A percentile compares a stretch with the other conserved stretches of the same genome.
phyloP scores from a whole-genome alignment of 2,888 invertebrate species.

The Dryobota labecula region DNA sequence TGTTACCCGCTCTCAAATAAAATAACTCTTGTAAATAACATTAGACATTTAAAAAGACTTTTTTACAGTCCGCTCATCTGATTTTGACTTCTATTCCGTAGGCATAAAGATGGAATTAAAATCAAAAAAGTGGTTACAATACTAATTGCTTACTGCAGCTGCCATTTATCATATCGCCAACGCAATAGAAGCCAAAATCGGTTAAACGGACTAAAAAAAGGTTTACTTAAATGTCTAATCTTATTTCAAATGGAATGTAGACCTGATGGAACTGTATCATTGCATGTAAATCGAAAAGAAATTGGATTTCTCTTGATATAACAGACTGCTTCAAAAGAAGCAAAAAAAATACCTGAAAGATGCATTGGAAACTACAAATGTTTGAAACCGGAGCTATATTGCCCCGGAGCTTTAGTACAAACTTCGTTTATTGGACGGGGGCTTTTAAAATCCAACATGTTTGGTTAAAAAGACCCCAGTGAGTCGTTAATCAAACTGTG shows the following conservation, averaged over 20 bases:
- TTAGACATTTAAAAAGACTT: too few relatives aligned
- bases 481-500: conserved; percentile 36
- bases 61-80: too few relatives aligned
- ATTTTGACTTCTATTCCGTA: too few relatives aligned
- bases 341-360: conserved; percentile 4
- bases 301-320: conserved; percentile 28
- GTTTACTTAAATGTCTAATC: too few relatives aligned
- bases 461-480: conserved; percentile 37
- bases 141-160: too few relatives aligned
- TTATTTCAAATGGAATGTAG: too few relatives aligned
- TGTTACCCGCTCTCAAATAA: conserved; percentile 9
- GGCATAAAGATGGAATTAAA: too few relatives aligned
- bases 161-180: too few relatives aligned
- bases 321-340: not conserved
- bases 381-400: conserved; percentile 18
- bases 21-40: too few relatives aligned
- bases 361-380: conserved; percentile 35
- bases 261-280: conserved; percentile 1
- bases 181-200: too few relatives aligned
- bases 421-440: conserved; percentile 13
- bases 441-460: conserved; percentile 33
- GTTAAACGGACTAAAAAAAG: too few relatives aligned
- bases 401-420: conserved; percentile 7
- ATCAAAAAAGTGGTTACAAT: too few relatives aligned
- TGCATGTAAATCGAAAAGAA: conserved; percentile 44